Conservation (phyloP, 2,888 invertebrate genomes). For the Leistus spinibarbis region DNA sequence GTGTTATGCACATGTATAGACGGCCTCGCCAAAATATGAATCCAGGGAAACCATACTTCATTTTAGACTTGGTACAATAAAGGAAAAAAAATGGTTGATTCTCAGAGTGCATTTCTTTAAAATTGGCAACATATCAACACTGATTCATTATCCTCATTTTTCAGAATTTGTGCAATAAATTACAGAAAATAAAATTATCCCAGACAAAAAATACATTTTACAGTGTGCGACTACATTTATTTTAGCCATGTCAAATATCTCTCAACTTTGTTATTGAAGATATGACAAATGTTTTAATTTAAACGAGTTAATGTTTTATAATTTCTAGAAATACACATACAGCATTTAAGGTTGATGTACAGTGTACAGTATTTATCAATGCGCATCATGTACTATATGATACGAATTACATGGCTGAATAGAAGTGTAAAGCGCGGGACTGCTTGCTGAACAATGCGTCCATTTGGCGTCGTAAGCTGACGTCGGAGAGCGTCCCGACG, state of each 20-base stretch:
- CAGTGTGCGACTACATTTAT: too few relatives aligned
- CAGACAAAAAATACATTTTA: too few relatives aligned
- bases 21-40: too few relatives aligned
- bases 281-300: background rate
- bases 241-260: too few relatives aligned
- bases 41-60: too few relatives aligned
- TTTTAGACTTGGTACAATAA: too few relatives aligned
- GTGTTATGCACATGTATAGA: too few relatives aligned
- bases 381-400: background rate
- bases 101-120: background rate
- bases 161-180: background rate
- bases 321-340: background rate
- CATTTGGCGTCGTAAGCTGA: background rate
- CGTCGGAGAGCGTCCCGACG: conserved; percentile 32
- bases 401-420: background rate
- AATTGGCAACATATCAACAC: background rate
- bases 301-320: background rate
- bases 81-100: too few relatives aligned
- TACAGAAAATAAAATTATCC: too few relatives aligned
- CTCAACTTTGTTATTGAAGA: background rate
- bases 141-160: background rate
- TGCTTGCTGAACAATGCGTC: background rate
- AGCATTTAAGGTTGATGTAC: background rate
- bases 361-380: background rate
- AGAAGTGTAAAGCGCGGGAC: background rate